Percentiles rank a stretch among this genome's conserved stretches.
phyloP scores from a whole-genome alignment of 2,797 vertebrate species.

The Poeciliopsis turneri region DNA sequence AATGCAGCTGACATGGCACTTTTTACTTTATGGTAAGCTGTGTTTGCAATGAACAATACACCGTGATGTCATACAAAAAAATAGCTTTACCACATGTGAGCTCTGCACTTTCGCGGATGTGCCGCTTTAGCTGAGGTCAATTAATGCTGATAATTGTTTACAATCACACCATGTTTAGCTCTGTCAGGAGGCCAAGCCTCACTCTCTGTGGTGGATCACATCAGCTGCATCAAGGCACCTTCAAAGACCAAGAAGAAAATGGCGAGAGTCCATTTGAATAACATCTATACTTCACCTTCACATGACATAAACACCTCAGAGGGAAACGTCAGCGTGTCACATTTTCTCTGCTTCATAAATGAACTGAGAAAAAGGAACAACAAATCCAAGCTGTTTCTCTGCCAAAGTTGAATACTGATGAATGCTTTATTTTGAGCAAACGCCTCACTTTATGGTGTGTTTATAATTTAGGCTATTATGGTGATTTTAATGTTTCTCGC shows the following conservation, averaged over 20 bases:
- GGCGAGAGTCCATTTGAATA: conserved; percentile 56
- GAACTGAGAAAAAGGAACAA: conserved; percentile 35
- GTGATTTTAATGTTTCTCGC: conserved; percentile 6
- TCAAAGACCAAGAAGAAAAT: conserved; percentile 38
- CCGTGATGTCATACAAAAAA: neutral
- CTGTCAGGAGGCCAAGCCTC: neutral
- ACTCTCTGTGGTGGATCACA: conserved; percentile 42
- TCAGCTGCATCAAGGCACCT: conserved; percentile 34
- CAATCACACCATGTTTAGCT: conserved; percentile 8
- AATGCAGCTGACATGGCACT: neutral
- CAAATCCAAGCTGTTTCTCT: conserved; percentile 53
- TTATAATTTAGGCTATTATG: conserved; percentile 27
- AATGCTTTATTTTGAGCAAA: conserved; percentile 52
- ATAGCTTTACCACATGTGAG: neutral
- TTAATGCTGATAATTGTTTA: conserved; percentile 51
- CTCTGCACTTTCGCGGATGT: conserved; percentile 13
- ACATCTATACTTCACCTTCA: conserved; percentile 67
- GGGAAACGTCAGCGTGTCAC: conserved; percentile 48
- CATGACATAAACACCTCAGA: conserved; percentile 58
- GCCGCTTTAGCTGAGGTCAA: neutral
- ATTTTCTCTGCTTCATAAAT: conserved; percentile 51
- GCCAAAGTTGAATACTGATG: conserved; percentile 27
- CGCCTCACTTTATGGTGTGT: conserved; percentile 34
- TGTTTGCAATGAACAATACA: conserved; percentile 5
- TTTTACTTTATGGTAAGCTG: conserved; percentile 14